A percentile compares a stretch with the other conserved stretches of the same genome.
phyloP scores from a whole-genome alignment of 1,140 invertebrate genomes.

The Whitmania pigra region DNA sequence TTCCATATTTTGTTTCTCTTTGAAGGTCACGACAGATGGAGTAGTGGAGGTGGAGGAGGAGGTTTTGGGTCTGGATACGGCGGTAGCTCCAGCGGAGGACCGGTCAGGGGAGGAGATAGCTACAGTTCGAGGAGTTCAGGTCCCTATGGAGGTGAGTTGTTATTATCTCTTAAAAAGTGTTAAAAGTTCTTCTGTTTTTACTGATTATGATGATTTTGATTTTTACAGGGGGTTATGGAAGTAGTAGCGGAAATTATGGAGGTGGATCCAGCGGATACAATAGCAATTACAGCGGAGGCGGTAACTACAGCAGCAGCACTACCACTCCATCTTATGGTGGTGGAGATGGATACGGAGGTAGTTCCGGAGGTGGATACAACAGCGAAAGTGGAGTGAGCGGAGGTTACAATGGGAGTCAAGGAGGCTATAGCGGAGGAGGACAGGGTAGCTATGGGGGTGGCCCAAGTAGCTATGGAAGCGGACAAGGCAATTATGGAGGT shows the following conservation, averaged over 20 bases:
- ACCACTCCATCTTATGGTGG: neutral
- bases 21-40: neutral
- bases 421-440: neutral
- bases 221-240: constrained; percentile 11
- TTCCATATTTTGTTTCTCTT: neutral
- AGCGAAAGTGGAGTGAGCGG: neutral
- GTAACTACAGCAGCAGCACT: neutral
- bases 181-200: neutral
- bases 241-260: constrained; percentile 1
- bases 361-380: constrained; percentile 6
- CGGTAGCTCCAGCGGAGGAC: constrained; percentile 13
- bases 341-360: constrained; percentile 14
- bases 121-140: constrained; percentile 8
- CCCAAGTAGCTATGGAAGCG: constrained; percentile 8
- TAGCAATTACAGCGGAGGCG: constrained; percentile 4
- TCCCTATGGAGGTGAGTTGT: constrained; percentile 14
- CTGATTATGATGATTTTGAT: too few relatives aligned
- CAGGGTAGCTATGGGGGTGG: neutral
- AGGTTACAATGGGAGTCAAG: neutral
- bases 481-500: neutral
- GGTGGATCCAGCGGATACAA: neutral
- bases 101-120: constrained; percentile 12
- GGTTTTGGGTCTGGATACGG: constrained; percentile 17
- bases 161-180: neutral
- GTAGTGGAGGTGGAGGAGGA: neutral